These are phyloP conservation scores for Hemibagrus wyckioides DNA, from an alignment of 2,113 vertebrate species.

Conservation along the genomic window DNA sequence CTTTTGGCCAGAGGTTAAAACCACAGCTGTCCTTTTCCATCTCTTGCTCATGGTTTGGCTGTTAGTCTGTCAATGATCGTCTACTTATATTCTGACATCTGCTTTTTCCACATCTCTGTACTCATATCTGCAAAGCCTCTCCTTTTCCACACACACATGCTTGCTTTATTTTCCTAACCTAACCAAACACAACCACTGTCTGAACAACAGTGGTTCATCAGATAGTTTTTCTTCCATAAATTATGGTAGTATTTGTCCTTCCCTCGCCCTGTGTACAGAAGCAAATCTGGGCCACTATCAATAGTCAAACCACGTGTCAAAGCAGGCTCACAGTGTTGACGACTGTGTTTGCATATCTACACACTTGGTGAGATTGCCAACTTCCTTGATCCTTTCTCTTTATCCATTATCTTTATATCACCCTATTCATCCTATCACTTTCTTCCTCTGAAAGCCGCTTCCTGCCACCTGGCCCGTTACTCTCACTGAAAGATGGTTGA, in stretches of 20 bases:
- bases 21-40: slow-evolving; percentile 41
- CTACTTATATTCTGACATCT: slow-evolving; percentile 34
- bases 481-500: neutral
- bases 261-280: neutral
- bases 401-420: slow-evolving; percentile 18
- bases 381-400: neutral
- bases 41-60: slow-evolving; percentile 45
- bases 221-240: neutral
- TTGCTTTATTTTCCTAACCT: slow-evolving; percentile 19
- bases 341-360: neutral
- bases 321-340: slow-evolving; percentile 8
- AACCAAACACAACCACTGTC: neutral
- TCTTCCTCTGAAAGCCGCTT: neutral
- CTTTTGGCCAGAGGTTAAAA: slow-evolving; percentile 31
- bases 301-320: neutral
- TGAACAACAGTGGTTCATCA: neutral
- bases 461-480: neutral
- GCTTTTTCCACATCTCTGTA: slow-evolving; percentile 9
- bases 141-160: neutral
- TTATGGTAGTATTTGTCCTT: neutral
- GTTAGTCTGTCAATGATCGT: slow-evolving; percentile 39
- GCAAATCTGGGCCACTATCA: slow-evolving; percentile 14
- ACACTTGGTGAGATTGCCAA: neutral
- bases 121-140: neutral
- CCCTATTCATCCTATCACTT: neutral